Base-by-base conservation (phyloP, 2,888 invertebrate genomes). In the Camptogramma bilineatum region DNA sequence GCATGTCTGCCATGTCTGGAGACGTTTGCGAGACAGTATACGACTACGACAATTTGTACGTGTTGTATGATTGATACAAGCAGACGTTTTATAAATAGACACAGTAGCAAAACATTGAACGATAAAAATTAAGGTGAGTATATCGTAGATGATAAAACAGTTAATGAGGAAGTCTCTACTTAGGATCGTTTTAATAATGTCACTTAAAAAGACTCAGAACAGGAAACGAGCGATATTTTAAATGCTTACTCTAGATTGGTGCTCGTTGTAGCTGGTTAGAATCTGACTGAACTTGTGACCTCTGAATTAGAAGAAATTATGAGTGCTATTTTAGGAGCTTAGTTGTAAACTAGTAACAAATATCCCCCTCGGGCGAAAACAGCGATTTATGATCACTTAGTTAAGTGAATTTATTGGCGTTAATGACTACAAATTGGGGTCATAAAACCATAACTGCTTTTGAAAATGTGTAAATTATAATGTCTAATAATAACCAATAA, bases 121-220 rank as follows among this genome's bases (percentile, higher is more conserved):
- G 81, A 84, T 85, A 88, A 82, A 85, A 86, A 85, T 80, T 76
- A 76, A 83, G 82, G 82, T 81, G 82, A 87, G 84, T 82, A 65
- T 87, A 87, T 87, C 84, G 87, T 85, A 88, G 71, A 73, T 66
- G 89, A 88, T 71, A 90, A 87, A 90, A 83, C 82, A 71, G 74
- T 84, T 92, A 91, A 93, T 92, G 88, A 93, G 93, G 93, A 93
- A 89, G 90, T 88, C 74, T 72, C 87, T 91, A 90, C 91, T 92
- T 93, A 88, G 75, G 78, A 80, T 75, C 81, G 83, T 88, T 90
- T 90, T 90, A 89, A 89, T 85, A 87, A 70, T 85, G 86, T 87
- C 90, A 87, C 86, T 90, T 87, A 80, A 89, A 90, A 88, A 84
- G 81, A 79, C 80, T 81, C 82, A 75, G 77, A 83, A 80, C 90